These are phyloP conservation scores for Drosophila longiperda DNA, from an alignment of 2,888 invertebrate genomes.

Conservation along the genomic window DNA sequence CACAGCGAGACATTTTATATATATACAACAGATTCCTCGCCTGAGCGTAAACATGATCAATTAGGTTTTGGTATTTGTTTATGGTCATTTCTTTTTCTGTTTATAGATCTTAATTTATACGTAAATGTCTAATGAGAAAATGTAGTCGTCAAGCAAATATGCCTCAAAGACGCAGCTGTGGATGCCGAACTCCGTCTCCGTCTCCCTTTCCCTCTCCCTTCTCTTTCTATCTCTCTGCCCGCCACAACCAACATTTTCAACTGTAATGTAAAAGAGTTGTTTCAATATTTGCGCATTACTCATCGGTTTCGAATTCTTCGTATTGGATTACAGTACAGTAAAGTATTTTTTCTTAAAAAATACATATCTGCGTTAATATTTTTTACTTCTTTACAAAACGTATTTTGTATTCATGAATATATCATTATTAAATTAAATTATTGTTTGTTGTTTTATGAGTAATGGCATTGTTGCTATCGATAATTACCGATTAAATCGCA, in stretches of 20 bases:
- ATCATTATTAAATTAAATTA: not conserved
- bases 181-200: not conserved
- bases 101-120: conserved; percentile 66
- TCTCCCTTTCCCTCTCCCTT: not conserved
- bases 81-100: conserved; percentile 69
- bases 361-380: not conserved
- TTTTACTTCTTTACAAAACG: not conserved
- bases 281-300: conserved; percentile 49
- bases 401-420: not conserved
- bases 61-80: conserved; percentile 74
- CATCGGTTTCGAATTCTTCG: conserved; percentile 20
- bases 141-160: conserved; percentile 26
- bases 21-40: conserved; percentile 8
- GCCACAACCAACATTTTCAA: not conserved
- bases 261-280: conserved; percentile 34
- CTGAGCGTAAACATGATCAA: conserved; percentile 56
- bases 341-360: not conserved
- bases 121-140: conserved; percentile 3
- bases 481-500: not conserved
- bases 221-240: not conserved
- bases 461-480: not conserved
- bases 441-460: not conserved
- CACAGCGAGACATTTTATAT: conserved; percentile 1
- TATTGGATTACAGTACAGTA: conserved; percentile 1
- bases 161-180: conserved; percentile 17